Conservation (phyloP, 2,113 vertebrate species). For the Equus quagga region DNA sequence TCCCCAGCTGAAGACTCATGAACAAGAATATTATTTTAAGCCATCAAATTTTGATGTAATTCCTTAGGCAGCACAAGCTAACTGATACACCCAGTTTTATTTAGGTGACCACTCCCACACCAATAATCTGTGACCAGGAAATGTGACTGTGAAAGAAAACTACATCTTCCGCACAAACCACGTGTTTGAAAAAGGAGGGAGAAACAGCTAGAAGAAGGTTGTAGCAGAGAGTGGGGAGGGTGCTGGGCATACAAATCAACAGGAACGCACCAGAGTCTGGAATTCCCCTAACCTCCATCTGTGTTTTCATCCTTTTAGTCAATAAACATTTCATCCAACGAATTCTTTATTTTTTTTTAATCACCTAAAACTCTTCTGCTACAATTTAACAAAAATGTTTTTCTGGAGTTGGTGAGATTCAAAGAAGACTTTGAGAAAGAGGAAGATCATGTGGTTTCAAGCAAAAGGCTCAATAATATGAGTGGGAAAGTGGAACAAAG, state of each 20-base stretch:
- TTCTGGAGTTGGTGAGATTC: background rate
- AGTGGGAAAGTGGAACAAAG: background rate
- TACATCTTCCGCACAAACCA: background rate
- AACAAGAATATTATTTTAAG: background rate
- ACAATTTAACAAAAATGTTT: background rate
- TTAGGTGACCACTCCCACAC: background rate
- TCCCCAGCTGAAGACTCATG: background rate
- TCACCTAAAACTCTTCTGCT: constrained; percentile 14
- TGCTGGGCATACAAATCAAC: background rate
- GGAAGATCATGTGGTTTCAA: background rate
- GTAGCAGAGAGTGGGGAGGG: background rate
- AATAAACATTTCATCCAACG: background rate
- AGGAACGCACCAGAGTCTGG: background rate
- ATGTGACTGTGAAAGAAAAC: background rate
- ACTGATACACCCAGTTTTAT: background rate
- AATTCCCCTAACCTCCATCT: background rate
- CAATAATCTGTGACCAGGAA: background rate
- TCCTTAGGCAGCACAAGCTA: background rate
- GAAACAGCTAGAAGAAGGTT: background rate
- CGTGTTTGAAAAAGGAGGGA: background rate
- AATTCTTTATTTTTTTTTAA: background rate
- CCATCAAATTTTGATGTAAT: background rate
- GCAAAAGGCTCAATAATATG: background rate
- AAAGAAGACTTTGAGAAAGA: background rate
- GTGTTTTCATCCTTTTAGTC: background rate